Evolutionary conservation across 2,888 invertebrate species (phyloP), one percentile per base, ranked within the genome.

Genomic region (Falcaria lacertinaria): DNA sequence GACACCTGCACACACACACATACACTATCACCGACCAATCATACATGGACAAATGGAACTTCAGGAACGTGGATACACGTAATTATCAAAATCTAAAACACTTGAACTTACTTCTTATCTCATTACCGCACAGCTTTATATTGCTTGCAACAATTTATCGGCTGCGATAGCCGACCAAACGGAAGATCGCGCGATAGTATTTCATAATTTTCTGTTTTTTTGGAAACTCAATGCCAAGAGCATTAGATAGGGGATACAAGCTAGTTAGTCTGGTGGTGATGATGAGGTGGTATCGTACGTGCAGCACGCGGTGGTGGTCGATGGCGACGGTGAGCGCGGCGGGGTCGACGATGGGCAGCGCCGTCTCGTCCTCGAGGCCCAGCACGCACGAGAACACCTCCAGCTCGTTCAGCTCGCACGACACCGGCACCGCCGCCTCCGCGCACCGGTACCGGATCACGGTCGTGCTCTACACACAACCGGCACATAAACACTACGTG

Each of bases 301-400:
- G 91, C 61, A 77, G 79, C 68, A 72, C 89, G 75, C 61, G 89
- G 77, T 78, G 75, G 50, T 68, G 65, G 54, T 91, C 91, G 35
- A 97, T 71, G 53, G 94, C 94, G 41, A 95, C 90, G 67, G 94
- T 95, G 33, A 98, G 91, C 6, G 95, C 95, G 37, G 97, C 95
- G 0, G 98, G 98, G 80, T 98, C 98, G 43, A 98, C 95, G 63
- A 98, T 98, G 28, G 97, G 96, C 14, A 98, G 87, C 0, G 98
- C 98, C 0, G 98, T 98, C 71, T 96, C 96, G 52, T 97, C 96
- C 87, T 98, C 98, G 63, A 94, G 91, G 4, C 96, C 97, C 50
- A 98, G 89, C 58, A 96, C 94, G 76, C 97, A 96, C 2, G 98
- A 98, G 85, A 97, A 98, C 74, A 98, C 92, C 86, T 98, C 98